phyloP scores from a whole-genome alignment of 2,113 vertebrate genomes.

The Aegotheles bennettii region DNA sequence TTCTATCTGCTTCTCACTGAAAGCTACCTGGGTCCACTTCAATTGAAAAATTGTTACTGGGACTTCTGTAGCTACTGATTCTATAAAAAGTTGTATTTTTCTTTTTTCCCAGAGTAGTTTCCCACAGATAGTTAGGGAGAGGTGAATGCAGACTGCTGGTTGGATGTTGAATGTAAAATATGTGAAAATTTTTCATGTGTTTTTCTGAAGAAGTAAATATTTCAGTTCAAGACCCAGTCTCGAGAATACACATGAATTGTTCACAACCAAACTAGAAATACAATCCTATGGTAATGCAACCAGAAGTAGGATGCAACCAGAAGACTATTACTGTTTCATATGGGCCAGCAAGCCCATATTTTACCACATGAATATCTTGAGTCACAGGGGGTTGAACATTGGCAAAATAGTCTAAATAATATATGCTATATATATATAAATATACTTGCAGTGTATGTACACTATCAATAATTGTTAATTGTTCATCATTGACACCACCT shows the following conservation, averaged over 20 bases:
- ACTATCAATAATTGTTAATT: neutral
- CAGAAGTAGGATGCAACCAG: neutral
- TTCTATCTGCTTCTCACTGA: neutral
- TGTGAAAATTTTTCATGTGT: rapidly evolving
- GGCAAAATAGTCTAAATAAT: neutral
- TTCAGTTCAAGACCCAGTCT: neutral
- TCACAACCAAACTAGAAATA: neutral
- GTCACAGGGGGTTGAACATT: neutral
- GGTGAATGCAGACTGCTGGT: neutral
- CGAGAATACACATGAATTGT: neutral
- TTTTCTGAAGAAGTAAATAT: neutral
- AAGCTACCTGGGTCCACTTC: neutral
- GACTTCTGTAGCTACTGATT: neutral
- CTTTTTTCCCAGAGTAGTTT: neutral
- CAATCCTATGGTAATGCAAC: rapidly evolving
- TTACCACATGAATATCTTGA: neutral
- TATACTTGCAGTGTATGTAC: neutral
- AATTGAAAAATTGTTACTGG: neutral
- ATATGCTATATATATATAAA: no score
- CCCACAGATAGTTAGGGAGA: neutral
- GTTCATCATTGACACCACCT: neutral
- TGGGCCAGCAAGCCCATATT: neutral
- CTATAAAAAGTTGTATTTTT: neutral
- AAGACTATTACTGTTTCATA: neutral
- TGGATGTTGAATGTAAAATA: neutral